A percentile compares a stretch with the other conserved stretches of the same genome.
These are phyloP conservation scores for Bagarius yarrelli DNA, from an alignment of 2,113 vertebrate genomes.

Conservation along the genomic window DNA sequence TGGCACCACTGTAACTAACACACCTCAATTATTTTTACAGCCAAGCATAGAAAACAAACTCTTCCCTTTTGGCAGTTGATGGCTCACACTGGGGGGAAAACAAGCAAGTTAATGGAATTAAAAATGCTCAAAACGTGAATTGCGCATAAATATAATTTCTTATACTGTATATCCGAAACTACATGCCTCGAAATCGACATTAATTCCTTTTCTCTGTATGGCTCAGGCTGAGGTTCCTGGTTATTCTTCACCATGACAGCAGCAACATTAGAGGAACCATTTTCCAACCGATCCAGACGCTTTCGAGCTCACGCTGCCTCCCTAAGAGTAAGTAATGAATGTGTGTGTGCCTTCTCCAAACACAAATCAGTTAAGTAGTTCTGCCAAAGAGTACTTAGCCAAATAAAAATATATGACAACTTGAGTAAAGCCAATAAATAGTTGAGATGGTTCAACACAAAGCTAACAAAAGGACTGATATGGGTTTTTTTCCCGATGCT, in stretches of 20 bases:
- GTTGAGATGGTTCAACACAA: slow-evolving; percentile 65
- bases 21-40: slow-evolving; percentile 29
- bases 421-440: slow-evolving; percentile 43
- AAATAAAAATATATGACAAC: slow-evolving; percentile 52
- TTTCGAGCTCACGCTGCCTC: slow-evolving; percentile 8
- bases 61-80: slow-evolving; percentile 8
- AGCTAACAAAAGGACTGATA: slow-evolving; percentile 60
- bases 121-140: slow-evolving; percentile 11
- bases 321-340: slow-evolving; percentile 37
- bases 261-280: slow-evolving; percentile 40
- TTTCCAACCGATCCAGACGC: slow-evolving; percentile 9
- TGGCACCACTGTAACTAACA: slow-evolving; percentile 29
- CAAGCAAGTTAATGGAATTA: background rate
- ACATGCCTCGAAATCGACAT: background rate
- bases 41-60: slow-evolving; percentile 16
- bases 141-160: slow-evolving; percentile 1
- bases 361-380: slow-evolving; percentile 43
- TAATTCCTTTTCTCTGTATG: slow-evolving; percentile 1
- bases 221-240: background rate
- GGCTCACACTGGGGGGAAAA: background rate
- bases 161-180: slow-evolving; percentile 3
- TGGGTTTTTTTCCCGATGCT: background rate
- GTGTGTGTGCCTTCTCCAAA: slow-evolving; percentile 28
- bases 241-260: slow-evolving; percentile 46
- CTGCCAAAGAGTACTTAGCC: slow-evolving; percentile 47